These are phyloP conservation scores for Zaprionus bogoriensis DNA, from an alignment of 2,888 invertebrate species.

Conservation along the genomic window DNA sequence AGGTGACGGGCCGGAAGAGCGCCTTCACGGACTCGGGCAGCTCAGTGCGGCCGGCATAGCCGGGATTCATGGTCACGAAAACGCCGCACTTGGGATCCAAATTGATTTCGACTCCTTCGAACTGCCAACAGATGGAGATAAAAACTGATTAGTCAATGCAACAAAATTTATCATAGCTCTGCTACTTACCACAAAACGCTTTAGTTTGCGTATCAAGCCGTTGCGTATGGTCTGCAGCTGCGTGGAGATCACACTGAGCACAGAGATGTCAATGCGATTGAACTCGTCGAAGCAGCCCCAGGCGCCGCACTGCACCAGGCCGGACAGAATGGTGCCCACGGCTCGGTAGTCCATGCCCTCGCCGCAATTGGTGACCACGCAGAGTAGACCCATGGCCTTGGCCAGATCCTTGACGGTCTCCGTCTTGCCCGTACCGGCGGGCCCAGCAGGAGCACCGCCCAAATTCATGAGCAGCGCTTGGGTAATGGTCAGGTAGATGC, in stretches of 20 bases:
- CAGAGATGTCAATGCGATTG: constrained; percentile 95
- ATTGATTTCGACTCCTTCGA: constrained; percentile 91
- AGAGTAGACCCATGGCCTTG: constrained; percentile 92
- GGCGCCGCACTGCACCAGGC: constrained; percentile 86
- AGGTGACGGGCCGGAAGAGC: constrained; percentile 94
- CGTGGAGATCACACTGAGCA: constrained; percentile 95
- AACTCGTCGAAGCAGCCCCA: constrained; percentile 99
- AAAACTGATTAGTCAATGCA: neutral
- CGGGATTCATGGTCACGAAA: constrained; percentile 98
- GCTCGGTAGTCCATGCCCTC: constrained; percentile 96
- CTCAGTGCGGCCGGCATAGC: constrained; percentile 95
- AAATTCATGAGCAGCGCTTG: constrained; percentile 96
- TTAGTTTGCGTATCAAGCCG: constrained; percentile 89
- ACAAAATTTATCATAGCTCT: neutral
- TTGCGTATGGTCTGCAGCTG: constrained; percentile 95
- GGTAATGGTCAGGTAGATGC: constrained; percentile 96
- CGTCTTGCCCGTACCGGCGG: constrained; percentile 87
- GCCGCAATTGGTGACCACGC: constrained; percentile 95
- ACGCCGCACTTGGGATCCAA: constrained; percentile 94
- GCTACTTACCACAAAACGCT: constrained; percentile 87
- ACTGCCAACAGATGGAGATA: constrained; percentile 83
- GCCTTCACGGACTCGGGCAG: constrained; percentile 96
- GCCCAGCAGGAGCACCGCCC: constrained; percentile 94
- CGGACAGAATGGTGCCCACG: constrained; percentile 89
- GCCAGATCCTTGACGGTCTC: constrained; percentile 96